Evolutionary conservation across 1,140 invertebrate species (phyloP), one percentile per base, ranked within the genome.

Genomic region (Apocrypta bakeri): DNA sequence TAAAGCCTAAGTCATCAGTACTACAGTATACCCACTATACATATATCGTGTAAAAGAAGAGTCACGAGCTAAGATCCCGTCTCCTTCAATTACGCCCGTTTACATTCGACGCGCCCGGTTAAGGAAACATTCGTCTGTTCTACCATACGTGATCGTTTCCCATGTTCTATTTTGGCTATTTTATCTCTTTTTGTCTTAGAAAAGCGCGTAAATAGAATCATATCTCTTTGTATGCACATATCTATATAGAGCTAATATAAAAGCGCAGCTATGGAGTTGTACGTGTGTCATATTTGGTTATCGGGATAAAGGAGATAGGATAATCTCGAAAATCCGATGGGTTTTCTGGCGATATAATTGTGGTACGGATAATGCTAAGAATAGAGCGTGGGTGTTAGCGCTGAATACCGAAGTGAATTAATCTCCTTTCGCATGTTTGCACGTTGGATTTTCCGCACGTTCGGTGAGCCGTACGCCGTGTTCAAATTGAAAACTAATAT

Each of bases 1-100:
- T 71, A 71, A 71, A 71, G 29, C 68, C 31, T 21, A 33, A 71
- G 68, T 71, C 29, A 71, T 71, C 68, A 71, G 31, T 31, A n/a
- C n/a, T n/a, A n/a, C n/a, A n/a, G n/a, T n/a, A n/a, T n/a, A n/a
- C n/a, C n/a, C n/a, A n/a, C n/a, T n/a, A n/a, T n/a, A n/a, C n/a
- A n/a, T n/a, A 25, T 1, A 14, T 27, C 24, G 68, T 37, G 31
- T 24, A 12, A 66, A 25, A 29, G 68, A 29, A 24, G 25, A 29
- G 31, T 71, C 25, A n/a, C 68, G 17, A n/a, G 68, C 14, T 66
- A 2, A n/a, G n/a, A 25, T n/a, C 68, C n/a, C 27, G 68, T 71
- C 68, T 33, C 31, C 14, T 71, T 71, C 27, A 71, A 71, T 71
- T 71, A 71, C 68, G 29, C 21, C 68, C 1, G 17, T 66, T 29